Evolutionary conservation across 2,113 vertebrate genomes (phyloP), one percentile per base, ranked within the genome.

Genomic region (Crotalus helleri): DNA sequence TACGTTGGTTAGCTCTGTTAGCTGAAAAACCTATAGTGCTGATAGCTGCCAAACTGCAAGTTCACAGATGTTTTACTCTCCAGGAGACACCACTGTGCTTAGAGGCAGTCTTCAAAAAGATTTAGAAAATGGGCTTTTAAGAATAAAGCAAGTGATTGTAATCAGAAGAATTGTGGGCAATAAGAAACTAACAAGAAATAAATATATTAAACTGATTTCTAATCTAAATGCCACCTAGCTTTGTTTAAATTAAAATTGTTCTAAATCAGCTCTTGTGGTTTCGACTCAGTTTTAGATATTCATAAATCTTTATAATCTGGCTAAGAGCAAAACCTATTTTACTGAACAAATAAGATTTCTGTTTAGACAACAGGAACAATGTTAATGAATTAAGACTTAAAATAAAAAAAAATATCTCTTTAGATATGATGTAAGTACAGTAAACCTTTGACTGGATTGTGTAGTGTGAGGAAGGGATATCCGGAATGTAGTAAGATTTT

Each of bases 1-100:
- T 98, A 96, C 97, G 95, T 95, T 96, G 93, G 97, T 93, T 97
- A 96, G 94, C 90, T 64, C 21, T 93, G 39, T 93, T 0, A 12
- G 88, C 49, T 90, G 93, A 96, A 93, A 39, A 90, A 89, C 94
- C 5, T 24, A 96, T 94, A 93, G 96, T 3, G 4, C 92, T 87
- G 94, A 92, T 94, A 54, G 0, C 44, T 91, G 94, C 94, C 61
- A 58, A n/a, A 96, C 97, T 96, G 94, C 96, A 93, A 55, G 92
- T 93, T 95, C 95, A 85, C 94, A 95, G 96, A 96, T 94, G 97
- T 96, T 97, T 90, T 11, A 85, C 95, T 91, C 94, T 93, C 94
- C 94, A n/a, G 39, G 92, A 96, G 96, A 92, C 94, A 94, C 3
- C 8, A 17, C 21, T 95, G 90, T 57, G 33, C 61, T 89, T 85